Percentiles rank a stretch among this genome's conserved stretches.
Evolutionary conservation across 2,888 invertebrate species (phyloP).

Genomic region (Acanthosepion lycidas): DNA sequence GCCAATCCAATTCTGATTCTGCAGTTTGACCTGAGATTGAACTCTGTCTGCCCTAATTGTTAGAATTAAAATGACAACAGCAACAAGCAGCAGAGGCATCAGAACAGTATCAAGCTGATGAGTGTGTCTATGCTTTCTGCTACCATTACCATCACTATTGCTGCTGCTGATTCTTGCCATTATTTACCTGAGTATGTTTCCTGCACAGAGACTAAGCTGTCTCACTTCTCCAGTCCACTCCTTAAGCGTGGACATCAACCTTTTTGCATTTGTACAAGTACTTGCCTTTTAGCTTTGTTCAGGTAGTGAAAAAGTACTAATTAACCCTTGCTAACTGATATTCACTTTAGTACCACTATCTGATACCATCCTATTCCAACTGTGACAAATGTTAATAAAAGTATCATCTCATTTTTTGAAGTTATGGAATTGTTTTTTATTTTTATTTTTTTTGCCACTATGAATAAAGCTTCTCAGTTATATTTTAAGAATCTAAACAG

Average conservation of each 20-base stretch:
- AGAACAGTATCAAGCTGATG: background rate
- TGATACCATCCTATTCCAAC: no score
- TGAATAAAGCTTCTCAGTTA: no score
- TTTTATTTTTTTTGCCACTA: no score
- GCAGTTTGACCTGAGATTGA: slow-evolving; percentile 17
- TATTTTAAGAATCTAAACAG: no score
- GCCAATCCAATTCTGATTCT: background rate
- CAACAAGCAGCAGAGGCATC: background rate
- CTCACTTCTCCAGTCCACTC: no score
- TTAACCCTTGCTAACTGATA: no score
- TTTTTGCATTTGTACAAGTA: no score
- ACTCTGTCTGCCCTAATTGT: background rate
- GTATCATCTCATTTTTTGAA: no score
- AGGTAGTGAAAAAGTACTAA: background rate
- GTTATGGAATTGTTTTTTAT: no score
- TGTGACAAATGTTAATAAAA: no score
- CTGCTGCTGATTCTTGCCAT: background rate
- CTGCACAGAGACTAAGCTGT: background rate
- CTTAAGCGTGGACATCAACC: no score
- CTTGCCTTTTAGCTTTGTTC: background rate
- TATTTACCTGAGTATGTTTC: background rate
- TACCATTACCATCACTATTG: background rate
- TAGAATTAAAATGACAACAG: background rate
- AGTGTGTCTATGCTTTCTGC: background rate
- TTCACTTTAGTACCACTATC: no score